These are phyloP conservation scores for Leptopilina drosophilae DNA, from an alignment of 2,888 invertebrate genomes.

Conservation along the genomic window DNA sequence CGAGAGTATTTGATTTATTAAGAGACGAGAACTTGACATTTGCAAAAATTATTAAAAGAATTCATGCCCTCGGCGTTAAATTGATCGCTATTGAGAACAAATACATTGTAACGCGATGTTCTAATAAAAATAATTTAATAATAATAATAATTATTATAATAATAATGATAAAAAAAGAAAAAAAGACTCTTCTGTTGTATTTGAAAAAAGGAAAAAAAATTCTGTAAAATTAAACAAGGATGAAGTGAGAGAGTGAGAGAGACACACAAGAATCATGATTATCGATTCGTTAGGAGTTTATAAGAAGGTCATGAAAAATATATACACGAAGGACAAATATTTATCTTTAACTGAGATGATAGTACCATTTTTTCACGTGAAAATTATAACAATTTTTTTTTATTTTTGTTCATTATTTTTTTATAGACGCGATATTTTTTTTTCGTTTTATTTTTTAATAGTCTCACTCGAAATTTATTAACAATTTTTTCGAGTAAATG, in stretches of 20 bases:
- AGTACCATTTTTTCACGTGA: not conserved
- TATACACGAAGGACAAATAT: constrained; percentile 9
- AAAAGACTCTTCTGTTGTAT: not conserved
- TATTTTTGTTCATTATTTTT: no score
- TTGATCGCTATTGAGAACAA: not conserved
- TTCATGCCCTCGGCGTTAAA: constrained; percentile 1
- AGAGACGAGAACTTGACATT: constrained; percentile 6
- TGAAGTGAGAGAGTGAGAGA: not conserved
- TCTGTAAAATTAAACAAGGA: not conserved
- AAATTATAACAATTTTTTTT: no score
- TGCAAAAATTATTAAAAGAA: constrained; percentile 11
- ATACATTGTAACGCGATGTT: constrained; percentile 2
- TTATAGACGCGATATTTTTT: no score
- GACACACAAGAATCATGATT: constrained; percentile 5
- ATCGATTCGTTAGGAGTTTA: constrained; percentile 8
- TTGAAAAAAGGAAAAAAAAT: not conserved
- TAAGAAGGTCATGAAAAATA: constrained; percentile 14
- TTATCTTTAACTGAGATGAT: not conserved
- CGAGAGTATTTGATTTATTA: constrained; percentile 1
- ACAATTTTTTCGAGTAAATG: no score
- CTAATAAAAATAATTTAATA: constrained; percentile 1
- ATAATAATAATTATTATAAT: no score
- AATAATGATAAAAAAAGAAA: no score
- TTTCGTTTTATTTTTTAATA: no score
- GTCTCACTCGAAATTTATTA: no score